These are phyloP conservation scores for Colaptes auratus DNA, from an alignment of 2,113 vertebrate genomes.

Conservation along the genomic window DNA sequence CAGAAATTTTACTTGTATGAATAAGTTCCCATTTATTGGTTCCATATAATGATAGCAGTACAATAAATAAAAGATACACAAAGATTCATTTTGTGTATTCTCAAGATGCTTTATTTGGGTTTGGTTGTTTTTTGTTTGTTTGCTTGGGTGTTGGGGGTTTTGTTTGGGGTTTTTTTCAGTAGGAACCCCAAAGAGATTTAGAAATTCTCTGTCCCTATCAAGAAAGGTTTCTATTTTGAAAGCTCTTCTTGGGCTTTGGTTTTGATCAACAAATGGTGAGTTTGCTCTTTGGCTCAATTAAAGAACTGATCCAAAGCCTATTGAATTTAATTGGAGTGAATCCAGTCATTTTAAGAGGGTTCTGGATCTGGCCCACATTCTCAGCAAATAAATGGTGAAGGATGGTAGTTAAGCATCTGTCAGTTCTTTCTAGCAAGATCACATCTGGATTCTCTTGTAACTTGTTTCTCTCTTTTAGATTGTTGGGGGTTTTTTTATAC, in stretches of 20 bases:
- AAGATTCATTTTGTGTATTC: neutral
- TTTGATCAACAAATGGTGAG: neutral
- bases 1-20: neutral
- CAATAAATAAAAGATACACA: neutral
- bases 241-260: neutral
- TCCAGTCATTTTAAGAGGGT: neutral
- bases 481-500: neutral
- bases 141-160: neutral
- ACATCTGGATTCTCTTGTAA: conserved; percentile 19
- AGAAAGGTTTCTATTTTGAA: neutral
- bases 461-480: neutral
- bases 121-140: no score
- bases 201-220: neutral
- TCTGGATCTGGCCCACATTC: neutral
- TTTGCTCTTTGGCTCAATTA: neutral
- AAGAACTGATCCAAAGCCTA: neutral
- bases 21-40: neutral
- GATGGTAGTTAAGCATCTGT: neutral
- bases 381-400: neutral
- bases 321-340: neutral
- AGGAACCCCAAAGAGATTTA: neutral
- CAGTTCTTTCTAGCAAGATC: conserved; percentile 13
- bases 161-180: neutral
- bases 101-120: neutral
- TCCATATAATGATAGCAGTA: neutral